Evolutionary conservation across 2,113 vertebrate species (phyloP), one percentile per base, ranked within the genome.

Genomic region (Sula dactylatra): DNA sequence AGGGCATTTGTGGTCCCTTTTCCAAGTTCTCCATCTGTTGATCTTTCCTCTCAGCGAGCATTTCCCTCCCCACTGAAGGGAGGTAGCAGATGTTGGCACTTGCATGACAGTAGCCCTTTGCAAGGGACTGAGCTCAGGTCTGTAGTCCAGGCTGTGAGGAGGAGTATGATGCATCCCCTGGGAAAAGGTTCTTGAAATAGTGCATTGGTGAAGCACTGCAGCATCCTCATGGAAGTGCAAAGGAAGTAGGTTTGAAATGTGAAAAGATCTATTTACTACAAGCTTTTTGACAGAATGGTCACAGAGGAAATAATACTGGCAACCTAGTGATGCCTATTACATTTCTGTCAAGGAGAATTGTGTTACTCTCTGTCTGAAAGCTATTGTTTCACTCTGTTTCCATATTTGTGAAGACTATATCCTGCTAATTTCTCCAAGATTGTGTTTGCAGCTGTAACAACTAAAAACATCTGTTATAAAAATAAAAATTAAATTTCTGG

Each of bases 11-110:
- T 19, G 26, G 38, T 47, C 45, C n/a, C 40, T 72, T 65, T 31
- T 45, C 24, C 32, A 52, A 77, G 47, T 82, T 91, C 31, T 84
- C 13, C 5, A 27, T 24, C 52, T 31, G n/a, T 49, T 82, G 27
- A 42, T 54, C 40, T 61, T 78, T 14, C 31, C 54, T 55, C 42
- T 54, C 4, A 1, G 22, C 29, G 16, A 0, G 0, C 11, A 1
- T 81, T 81, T 77, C 20, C 31, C 52, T 54, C 14, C 45, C 21
- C 0, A 1, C 47, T n/a, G 42, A 67, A 80, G 55, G 42, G 26
- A 84, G 50, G 15, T 15, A 22, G 56, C 55, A 81, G 36, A n/a
- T 27, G 5, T 8, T 66, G 64, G 20, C 29, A 11, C 14, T 61
- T 7, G 16, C 50, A 6, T 25, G 38, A 16, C 47, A 45, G 24